Evolutionary conservation across 2,888 invertebrate species (phyloP), one percentile per base, ranked within the genome.

Genomic region (Geophilus truncorum): DNA sequence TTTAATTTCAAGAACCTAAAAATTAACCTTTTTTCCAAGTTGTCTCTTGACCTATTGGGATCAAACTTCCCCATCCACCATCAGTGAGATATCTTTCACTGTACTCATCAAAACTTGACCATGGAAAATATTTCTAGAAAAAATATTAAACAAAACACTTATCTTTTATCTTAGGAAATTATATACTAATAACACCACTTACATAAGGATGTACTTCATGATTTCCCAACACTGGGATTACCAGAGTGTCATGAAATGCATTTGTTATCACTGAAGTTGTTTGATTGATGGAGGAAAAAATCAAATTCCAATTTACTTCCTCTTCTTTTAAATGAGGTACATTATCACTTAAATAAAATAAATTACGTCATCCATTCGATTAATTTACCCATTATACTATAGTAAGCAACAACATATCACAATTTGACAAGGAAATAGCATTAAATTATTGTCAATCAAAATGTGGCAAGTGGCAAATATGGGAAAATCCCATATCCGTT

Each of bases 221-320:
- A 30, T 80, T 80, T 15, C 80, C 80, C 32, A 80, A 45, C 21
- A 80, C 80, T 80, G 80, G 80, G 21, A 80, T 34, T 9, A 80
- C 34, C 34, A 70, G 18, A 21, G 18, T 80, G 34, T 62, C 21
- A 76, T 32, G 76, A 21, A 80, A 80, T 30, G 15, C 30, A n/a
- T 75, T n/a, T 57, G 30, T 77, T 10, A 80, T 32, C 7, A 21
- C 34, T 23, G 34, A 34, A 23, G 80, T 75, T 10, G 57, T 80
- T 21, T 18, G 9, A 21, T 40, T 80, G 23, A 40, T 32, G 23
- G 80, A 36, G 21, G 32, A 32, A 28, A 70, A 80, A 18, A 80
- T 21, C 21, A 32, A 34, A 18, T 28, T 12, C 80, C 80, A 80
- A 23, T 34, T 75, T 34, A 28, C 23, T 32, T 80, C 75, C 36